Conservation (phyloP, 2,888 invertebrate genomes). For the Dinocampus coccinellae region DNA sequence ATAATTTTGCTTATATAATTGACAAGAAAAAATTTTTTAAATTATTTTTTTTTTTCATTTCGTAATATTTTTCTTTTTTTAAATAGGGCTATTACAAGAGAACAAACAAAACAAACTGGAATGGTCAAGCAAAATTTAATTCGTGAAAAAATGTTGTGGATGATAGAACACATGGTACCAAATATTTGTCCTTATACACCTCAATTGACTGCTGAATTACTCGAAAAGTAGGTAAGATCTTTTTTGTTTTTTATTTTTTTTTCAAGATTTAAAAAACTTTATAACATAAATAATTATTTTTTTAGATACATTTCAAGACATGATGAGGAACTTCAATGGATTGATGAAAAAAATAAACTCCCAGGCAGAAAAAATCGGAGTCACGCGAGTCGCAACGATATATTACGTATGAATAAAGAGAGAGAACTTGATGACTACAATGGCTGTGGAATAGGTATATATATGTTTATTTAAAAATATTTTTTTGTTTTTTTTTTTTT, state of each 20-base stretch:
- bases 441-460: constrained; percentile 77
- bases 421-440: constrained; percentile 82
- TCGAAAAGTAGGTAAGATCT: constrained; percentile 71
- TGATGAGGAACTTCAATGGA: constrained; percentile 84
- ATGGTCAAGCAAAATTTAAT: constrained; percentile 80
- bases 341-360: constrained; percentile 82
- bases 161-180: constrained; percentile 76
- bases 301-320: constrained; percentile 76
- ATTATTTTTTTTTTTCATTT: constrained; percentile 20
- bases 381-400: constrained; percentile 84
- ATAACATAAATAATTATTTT: too few relatives aligned
- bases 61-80: constrained; percentile 12
- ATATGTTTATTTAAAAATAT: constrained; percentile 13
- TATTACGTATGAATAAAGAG: constrained; percentile 82
- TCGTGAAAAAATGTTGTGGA: constrained; percentile 86
- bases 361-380: constrained; percentile 82
- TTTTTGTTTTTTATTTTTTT: constrained; percentile 6
- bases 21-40: constrained; percentile 2
- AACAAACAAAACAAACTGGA: constrained; percentile 76
- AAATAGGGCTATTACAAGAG: constrained; percentile 72
- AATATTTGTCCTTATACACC: constrained; percentile 73
- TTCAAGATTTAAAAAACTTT: too few relatives aligned
- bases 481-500: constrained; percentile 9
- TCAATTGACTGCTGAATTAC: constrained; percentile 74
- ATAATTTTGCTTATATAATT: constrained; percentile 25